Evolutionary conservation across 1,140 invertebrate species (phyloP).

Genomic region (Triops cancriformis): DNA sequence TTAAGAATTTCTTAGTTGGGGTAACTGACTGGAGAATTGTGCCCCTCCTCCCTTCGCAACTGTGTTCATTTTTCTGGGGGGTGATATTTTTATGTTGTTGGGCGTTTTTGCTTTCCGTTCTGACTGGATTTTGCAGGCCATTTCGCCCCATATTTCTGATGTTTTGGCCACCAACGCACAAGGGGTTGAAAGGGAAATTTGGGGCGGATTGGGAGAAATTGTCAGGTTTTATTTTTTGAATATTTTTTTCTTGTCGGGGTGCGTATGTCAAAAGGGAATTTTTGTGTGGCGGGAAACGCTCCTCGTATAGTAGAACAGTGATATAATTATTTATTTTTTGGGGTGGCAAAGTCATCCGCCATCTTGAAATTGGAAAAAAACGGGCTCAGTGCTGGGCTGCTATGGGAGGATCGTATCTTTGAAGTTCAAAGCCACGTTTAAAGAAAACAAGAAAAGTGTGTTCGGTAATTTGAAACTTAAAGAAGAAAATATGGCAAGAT

Average conservation of each 20-base stretch:
- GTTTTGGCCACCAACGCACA: not conserved
- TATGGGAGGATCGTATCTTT: not conserved
- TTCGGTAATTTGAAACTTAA: not conserved
- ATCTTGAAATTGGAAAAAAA: not conserved
- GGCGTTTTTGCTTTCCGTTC: too few species aligned
- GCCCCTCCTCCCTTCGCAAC: constrained; percentile 5
- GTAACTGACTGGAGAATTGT: not conserved
- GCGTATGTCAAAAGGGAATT: not conserved
- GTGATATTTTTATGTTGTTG: too few species aligned
- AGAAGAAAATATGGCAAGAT: too few species aligned
- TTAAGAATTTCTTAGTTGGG: not conserved
- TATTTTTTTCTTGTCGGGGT: not conserved
- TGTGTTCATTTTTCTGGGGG: not conserved
- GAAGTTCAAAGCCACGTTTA: not conserved
- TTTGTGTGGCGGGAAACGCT: not conserved
- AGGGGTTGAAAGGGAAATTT: not conserved
- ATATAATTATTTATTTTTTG: not conserved
- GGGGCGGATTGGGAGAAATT: not conserved
- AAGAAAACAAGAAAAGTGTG: not conserved
- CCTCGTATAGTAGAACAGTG: not conserved
- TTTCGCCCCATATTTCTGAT: too few species aligned
- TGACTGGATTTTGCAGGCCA: too few species aligned
- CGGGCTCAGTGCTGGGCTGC: constrained; percentile 6
- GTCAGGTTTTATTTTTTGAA: not conserved
- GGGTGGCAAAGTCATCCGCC: not conserved